Evolutionary conservation across 1,140 invertebrate genomes (phyloP).

Genomic region (Heliconius hermathena): DNA sequence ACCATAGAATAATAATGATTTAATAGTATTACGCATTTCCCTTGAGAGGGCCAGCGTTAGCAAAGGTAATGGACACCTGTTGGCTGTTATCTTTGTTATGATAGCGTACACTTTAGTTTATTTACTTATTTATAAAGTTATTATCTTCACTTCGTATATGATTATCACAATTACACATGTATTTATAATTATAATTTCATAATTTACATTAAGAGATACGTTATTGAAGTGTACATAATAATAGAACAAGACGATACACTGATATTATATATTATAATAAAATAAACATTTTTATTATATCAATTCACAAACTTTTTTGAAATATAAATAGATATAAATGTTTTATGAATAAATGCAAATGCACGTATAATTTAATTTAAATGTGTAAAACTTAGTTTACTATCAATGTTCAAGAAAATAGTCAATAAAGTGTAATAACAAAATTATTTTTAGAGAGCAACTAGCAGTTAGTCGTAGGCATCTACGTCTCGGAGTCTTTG

Average conservation of each 20-base stretch:
- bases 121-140: neutral
- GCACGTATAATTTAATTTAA: no score
- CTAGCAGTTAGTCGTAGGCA: conserved; percentile 6
- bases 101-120: conserved; percentile 24
- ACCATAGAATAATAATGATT: conserved; percentile 3
- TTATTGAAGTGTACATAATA: no score
- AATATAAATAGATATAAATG: no score
- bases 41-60: neutral
- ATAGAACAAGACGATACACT: no score
- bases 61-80: conserved; percentile 21
- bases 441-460: conserved; percentile 10
- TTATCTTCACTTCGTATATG: conserved; percentile 19
- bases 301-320: no score
- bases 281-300: no score
- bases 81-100: conserved; percentile 17
- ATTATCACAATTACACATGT: conserved; percentile 16
- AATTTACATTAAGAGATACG: conserved; percentile 3
- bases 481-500: conserved; percentile 61
- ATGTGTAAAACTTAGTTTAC: no score
- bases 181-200: no score
- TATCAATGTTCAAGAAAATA: no score
- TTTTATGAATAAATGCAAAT: no score
- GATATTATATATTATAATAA: no score
- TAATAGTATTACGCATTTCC: neutral
- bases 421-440: neutral